These are phyloP conservation scores for Eretmocerus hayati DNA, from an alignment of 2,888 invertebrate species.

Conservation along the genomic window DNA sequence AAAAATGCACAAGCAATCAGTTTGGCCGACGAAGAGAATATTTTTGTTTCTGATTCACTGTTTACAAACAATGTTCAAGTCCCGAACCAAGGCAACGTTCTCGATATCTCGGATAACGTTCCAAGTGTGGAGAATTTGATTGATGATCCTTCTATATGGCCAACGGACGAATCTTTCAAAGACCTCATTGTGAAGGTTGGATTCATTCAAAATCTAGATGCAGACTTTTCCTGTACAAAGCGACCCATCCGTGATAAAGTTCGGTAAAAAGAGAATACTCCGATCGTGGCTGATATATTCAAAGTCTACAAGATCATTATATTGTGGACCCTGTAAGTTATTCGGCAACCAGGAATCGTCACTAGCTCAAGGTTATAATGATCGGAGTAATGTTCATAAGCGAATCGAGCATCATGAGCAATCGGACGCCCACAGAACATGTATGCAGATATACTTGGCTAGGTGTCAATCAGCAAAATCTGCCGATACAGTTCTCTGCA, in stretches of 20 bases:
- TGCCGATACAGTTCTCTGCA: neutral
- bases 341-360: constrained; percentile 17
- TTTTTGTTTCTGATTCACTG: too few relatives aligned
- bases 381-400: constrained; percentile 19
- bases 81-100: too few relatives aligned
- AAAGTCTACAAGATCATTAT: constrained; percentile 12
- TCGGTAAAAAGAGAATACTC: too few relatives aligned
- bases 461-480: neutral
- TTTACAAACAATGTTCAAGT: too few relatives aligned
- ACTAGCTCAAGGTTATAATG: constrained; percentile 18
- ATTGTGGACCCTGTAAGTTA: constrained; percentile 17
- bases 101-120: too few relatives aligned
- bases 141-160: constrained; percentile 5
- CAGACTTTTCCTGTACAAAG: constrained; percentile 9
- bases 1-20: too few relatives aligned
- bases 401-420: constrained; percentile 18
- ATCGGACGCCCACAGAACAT: constrained; percentile 12
- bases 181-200: constrained; percentile 5
- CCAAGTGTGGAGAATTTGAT: too few relatives aligned
- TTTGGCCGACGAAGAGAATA: too few relatives aligned
- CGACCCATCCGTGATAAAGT: neutral
- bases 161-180: neutral
- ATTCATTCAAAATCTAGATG: constrained; percentile 11
- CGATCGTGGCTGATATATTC: constrained; percentile 23
- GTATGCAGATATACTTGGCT: neutral